Conservation (phyloP, 23 tunicate genomes). For the Halocynthia aurantium region DNA sequence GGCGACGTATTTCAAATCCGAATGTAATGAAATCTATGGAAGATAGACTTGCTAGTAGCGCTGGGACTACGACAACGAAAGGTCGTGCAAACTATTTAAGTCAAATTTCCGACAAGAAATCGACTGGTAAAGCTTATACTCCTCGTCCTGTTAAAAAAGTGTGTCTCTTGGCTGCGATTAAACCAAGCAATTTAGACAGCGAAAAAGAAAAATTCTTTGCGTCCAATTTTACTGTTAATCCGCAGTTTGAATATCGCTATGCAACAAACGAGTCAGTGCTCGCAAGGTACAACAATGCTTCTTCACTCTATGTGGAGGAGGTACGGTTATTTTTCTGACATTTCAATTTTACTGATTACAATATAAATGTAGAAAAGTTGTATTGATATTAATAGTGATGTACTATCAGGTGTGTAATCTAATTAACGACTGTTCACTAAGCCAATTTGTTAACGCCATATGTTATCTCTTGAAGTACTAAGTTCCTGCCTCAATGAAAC, state of each 20-base stretch:
- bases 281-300: constrained; percentile 51
- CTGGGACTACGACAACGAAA: neutral
- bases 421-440: too few species aligned
- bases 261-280: constrained; percentile 42
- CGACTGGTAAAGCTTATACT: neutral
- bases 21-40: constrained; percentile 74
- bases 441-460: too few species aligned
- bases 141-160: neutral
- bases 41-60: constrained; percentile 30
- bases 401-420: neutral
- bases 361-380: neutral
- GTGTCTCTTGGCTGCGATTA: constrained; percentile 28
- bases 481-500: too few species aligned
- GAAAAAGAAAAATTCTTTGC: constrained; percentile 59
- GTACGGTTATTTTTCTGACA: constrained; percentile 22
- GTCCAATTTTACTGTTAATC: constrained; percentile 61
- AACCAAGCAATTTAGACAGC: constrained; percentile 71
- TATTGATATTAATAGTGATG: neutral
- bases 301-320: constrained; percentile 58
- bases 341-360: neutral
- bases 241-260: constrained; percentile 70
- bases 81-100: constrained; percentile 10
- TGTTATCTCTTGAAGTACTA: too few species aligned
- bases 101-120: constrained; percentile 12
- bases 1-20: constrained; percentile 6